phyloP scores from a whole-genome alignment of 1,140 invertebrate species.

The Acarapis woodi region DNA sequence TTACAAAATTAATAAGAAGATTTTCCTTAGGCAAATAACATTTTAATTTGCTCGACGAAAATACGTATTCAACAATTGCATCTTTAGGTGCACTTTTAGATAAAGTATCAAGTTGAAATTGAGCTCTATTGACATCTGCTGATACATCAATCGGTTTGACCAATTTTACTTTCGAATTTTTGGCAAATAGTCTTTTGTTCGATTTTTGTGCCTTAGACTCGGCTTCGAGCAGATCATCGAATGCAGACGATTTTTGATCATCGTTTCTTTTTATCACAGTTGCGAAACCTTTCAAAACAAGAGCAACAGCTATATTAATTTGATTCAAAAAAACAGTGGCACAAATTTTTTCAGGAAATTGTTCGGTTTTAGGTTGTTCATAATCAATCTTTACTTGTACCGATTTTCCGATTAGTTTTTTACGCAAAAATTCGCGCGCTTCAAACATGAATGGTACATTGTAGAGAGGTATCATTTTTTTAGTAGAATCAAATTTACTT shows the following conservation, averaged over 20 bases:
- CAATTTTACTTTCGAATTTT: conserved; percentile 16
- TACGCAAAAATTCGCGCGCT: conserved; percentile 80
- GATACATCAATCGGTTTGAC: no score
- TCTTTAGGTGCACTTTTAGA: conserved; percentile 35
- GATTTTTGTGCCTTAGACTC: conserved; percentile 72
- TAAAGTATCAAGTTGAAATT: no score
- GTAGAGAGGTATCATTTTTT: conserved; percentile 48
- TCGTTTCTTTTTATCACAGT: conserved; percentile 83
- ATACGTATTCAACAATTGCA: conserved; percentile 73
- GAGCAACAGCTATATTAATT: conserved; percentile 63
- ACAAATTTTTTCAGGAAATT: conserved; percentile 78
- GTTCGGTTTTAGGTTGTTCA: conserved; percentile 68
- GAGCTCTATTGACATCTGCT: no score
- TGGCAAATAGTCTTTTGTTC: conserved; percentile 48
- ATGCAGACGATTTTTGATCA: conserved; percentile 73
- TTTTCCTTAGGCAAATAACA: conserved; percentile 82
- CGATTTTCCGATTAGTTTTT: conserved; percentile 82
- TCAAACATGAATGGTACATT: conserved; percentile 96
- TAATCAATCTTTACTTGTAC: conserved; percentile 77
- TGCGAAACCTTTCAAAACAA: conserved; percentile 69
- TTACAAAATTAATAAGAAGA: conserved; percentile 32
- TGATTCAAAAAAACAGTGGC: conserved; percentile 41
- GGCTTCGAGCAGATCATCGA: conserved; percentile 71
- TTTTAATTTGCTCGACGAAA: conserved; percentile 58
- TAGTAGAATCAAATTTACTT: background rate